Evolutionary conservation across 2,797 vertebrate genomes (phyloP).

Genomic region (Pantherophis alleghaniensis): DNA sequence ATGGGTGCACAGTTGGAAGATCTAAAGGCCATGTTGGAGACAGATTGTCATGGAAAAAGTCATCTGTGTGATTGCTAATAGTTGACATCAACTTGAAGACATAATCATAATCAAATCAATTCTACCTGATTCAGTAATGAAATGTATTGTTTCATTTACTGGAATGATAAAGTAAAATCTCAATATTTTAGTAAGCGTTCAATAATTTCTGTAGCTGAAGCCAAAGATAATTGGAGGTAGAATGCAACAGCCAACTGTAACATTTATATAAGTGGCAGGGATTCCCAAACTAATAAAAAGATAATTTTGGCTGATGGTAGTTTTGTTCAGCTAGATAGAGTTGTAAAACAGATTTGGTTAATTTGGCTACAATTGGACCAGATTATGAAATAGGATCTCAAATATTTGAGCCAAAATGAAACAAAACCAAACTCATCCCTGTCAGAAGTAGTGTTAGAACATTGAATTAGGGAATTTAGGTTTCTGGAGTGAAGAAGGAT

Average conservation of each 20-base stretch:
- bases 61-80: background rate
- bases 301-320: background rate
- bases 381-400: conserved; percentile 24
- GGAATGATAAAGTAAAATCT: background rate
- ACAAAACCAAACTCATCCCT: background rate
- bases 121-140: background rate
- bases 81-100: background rate
- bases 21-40: background rate
- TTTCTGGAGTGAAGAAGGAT: background rate
- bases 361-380: background rate
- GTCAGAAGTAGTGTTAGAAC: conserved; percentile 12
- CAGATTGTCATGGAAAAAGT: background rate
- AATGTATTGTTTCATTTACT: background rate
- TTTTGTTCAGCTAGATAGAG: conserved; percentile 1
- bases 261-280: background rate
- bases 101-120: background rate
- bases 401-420: conserved; percentile 20
- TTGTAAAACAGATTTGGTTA: conserved; percentile 18
- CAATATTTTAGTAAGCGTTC: background rate
- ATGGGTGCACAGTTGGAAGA: background rate
- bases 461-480: conserved; percentile 25
- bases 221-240: background rate
- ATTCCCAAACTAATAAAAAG: conserved; percentile 2
- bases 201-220: background rate
- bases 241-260: background rate